phyloP scores from a whole-genome alignment of 2,888 invertebrate genomes.

The Leptura quadrifasciata region DNA sequence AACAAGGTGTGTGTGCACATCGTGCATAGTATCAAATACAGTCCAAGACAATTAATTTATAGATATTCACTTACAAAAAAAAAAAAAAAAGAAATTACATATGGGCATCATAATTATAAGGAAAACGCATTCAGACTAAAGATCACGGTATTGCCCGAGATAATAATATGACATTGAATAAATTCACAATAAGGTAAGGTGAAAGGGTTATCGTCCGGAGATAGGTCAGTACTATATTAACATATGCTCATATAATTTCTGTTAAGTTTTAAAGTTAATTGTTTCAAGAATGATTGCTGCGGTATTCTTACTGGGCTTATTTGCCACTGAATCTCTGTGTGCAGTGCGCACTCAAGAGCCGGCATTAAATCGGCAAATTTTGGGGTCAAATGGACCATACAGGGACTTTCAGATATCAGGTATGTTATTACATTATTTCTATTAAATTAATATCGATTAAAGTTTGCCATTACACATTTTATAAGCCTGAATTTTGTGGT shows the following conservation, averaged over 20 bases:
- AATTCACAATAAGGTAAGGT: not conserved
- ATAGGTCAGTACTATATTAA: slow-evolving; percentile 25
- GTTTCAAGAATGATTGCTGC: slow-evolving; percentile 14
- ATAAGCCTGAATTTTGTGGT: too few relatives aligned
- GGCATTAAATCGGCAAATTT: slow-evolving; percentile 50
- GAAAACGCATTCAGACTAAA: not conserved
- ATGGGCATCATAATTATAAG: not conserved
- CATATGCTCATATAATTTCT: too few relatives aligned
- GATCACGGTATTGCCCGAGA: not conserved
- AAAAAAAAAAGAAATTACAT: not conserved
- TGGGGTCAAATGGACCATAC: slow-evolving; percentile 54
- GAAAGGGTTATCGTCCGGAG: slow-evolving; percentile 13
- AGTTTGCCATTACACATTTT: too few relatives aligned
- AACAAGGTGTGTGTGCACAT: too few relatives aligned
- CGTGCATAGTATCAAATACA: too few relatives aligned
- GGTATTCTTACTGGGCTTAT: slow-evolving; percentile 1
- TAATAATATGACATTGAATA: not conserved
- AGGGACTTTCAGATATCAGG: slow-evolving; percentile 50
- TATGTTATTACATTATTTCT: slow-evolving; percentile 27
- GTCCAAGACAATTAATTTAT: too few relatives aligned
- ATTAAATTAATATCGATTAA: too few relatives aligned
- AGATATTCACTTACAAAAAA: not conserved
- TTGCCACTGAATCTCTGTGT: slow-evolving; percentile 8
- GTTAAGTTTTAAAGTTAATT: not conserved
- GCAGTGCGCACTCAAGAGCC: slow-evolving; percentile 36